Base-by-base conservation (phyloP, 2,888 invertebrate genomes). In the Acleris literana region DNA sequence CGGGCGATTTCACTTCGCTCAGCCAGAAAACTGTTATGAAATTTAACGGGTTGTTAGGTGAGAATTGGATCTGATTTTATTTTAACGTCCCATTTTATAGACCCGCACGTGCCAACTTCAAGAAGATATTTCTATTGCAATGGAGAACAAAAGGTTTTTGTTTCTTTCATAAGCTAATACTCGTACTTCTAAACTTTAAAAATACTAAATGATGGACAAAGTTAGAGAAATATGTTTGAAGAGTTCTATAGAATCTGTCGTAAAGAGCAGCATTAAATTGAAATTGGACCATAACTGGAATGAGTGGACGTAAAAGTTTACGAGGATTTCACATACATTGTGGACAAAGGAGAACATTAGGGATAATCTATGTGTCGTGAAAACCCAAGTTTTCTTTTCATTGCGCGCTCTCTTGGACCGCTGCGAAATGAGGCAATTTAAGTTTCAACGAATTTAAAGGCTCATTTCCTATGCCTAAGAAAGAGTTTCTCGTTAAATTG, bases 341-440 rank as follows among this genome's bases (percentile, higher is more conserved):
- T 85, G 85, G 84, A 85, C 84, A 86, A 86, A 85, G 76, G 83
- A 80, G 84, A 78, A 76, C 81, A 86, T 84, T 85, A 86, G 76
- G 81, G 78, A 80, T 86, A 85, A 87, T 87, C 79, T 87, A 87
- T 85, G 82, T 83, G 83, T 84, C 85, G 76, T 82, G 81, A 84
- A 86, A 83, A 76, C 79, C 74, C 71, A 84, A 85, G 80, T 87
- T 85, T 86, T 86, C 85, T 83, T 84, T 87, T 86, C 86, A 85
- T 87, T 85, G 81, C 80, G 77, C 78, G 78, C 76, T 82, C 53
- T 68, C 51, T 76, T 79, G 72, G 77, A 74, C 71, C 76, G 76
- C 75, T 71, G 73, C 74, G 73, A 76, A 83, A 83, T 80, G 81
- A 77, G 77, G 75, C 76, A 74, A 80, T 84, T 83, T 79, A 71